Percentiles rank a stretch among this genome's conserved stretches.
Evolutionary conservation across 2,113 vertebrate genomes (phyloP).

Genomic region (Rousettus leschenaultii): DNA sequence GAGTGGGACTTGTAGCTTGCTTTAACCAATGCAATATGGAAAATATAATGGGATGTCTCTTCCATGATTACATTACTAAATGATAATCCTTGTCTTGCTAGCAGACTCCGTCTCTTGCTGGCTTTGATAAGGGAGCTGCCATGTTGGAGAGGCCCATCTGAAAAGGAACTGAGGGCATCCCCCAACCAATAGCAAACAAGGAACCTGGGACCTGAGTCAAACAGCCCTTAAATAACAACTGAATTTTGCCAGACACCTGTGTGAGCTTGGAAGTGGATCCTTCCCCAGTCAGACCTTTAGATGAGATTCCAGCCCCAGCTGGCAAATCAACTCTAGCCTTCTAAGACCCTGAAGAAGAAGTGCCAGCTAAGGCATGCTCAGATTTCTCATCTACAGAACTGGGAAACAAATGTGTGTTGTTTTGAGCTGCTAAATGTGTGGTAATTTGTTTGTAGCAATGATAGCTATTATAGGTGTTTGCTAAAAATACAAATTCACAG

Average conservation of each 20-base stretch:
- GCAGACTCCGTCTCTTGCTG: not conserved
- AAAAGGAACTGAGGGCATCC: not conserved
- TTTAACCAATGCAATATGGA: not conserved
- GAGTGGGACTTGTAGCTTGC: not conserved
- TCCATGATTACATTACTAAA: not conserved
- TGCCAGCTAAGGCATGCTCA: not conserved
- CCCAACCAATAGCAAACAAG: not conserved
- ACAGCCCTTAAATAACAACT: not conserved
- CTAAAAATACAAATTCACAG: not conserved
- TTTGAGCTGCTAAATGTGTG: slow-evolving; percentile 22
- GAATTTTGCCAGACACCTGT: not conserved
- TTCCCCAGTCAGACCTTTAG: not conserved
- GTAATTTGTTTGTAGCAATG: not conserved
- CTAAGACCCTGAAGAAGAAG: not conserved
- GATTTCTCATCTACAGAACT: not conserved
- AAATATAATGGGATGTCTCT: not conserved
- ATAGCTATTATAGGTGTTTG: not conserved
- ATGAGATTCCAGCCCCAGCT: not conserved
- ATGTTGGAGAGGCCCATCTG: not conserved
- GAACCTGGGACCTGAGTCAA: not conserved
- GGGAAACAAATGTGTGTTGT: not conserved
- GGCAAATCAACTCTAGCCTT: not conserved
- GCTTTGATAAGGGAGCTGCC: not conserved
- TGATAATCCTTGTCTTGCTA: not conserved
- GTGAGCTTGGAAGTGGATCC: not conserved